Conservation (phyloP, 2,888 invertebrate genomes). For the Lasioglossum malachurum region DNA sequence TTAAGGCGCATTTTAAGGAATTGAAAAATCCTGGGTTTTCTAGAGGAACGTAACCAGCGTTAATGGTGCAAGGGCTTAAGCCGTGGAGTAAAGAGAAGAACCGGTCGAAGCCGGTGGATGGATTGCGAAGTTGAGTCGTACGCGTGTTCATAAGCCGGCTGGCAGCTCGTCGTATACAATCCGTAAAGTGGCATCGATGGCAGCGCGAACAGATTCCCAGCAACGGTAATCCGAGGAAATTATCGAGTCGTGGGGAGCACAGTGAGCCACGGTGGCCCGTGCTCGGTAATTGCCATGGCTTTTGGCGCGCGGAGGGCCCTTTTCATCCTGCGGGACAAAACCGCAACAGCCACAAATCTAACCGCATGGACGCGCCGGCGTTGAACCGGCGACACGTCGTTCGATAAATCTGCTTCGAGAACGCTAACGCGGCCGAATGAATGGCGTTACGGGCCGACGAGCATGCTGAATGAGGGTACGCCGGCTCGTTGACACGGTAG, state of each 20-base stretch:
- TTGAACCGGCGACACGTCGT: constrained; percentile 80
- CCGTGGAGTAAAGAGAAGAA: neutral
- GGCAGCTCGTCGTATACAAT: constrained; percentile 23
- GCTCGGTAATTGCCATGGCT: constrained; percentile 59
- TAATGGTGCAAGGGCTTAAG: neutral
- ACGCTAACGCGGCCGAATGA: constrained; percentile 77
- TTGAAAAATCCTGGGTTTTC: neutral
- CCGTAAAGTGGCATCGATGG: constrained; percentile 27
- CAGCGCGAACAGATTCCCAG: constrained; percentile 30
- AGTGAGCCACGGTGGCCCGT: constrained; percentile 36
- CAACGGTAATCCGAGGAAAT: constrained; percentile 31
- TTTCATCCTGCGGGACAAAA: constrained; percentile 77
- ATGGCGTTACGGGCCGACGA: constrained; percentile 83
- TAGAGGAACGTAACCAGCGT: neutral
- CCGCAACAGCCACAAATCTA: constrained; percentile 83
- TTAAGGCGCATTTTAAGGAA: neutral
- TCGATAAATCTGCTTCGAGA: constrained; percentile 80
- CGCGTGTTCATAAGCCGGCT: constrained; percentile 27
- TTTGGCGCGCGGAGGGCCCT: constrained; percentile 53
- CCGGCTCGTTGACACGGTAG: constrained; percentile 82
- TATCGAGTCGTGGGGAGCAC: constrained; percentile 10
- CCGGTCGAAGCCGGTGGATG: constrained; percentile 3
- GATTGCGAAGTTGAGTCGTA: constrained; percentile 12
- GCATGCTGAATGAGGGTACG: constrained; percentile 79
- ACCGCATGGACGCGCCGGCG: constrained; percentile 78